Evolutionary conservation across 2,797 vertebrate genomes (phyloP), one percentile per base, ranked within the genome.

Genomic region (Rhinatrema bivittatum): DNA sequence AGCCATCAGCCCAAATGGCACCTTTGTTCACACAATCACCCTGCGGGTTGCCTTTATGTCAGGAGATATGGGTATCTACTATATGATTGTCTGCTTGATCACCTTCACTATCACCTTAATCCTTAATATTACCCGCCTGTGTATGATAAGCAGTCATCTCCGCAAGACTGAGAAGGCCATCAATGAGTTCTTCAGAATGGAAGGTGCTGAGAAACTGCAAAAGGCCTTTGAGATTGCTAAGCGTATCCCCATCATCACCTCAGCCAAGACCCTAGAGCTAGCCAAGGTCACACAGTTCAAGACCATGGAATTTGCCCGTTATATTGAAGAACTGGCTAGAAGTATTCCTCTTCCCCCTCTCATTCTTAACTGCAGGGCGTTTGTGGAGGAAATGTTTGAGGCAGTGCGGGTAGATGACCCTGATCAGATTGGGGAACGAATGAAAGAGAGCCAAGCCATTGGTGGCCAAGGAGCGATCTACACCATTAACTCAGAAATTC

Each of bases 271-370:
- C 0, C 61, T 89, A 20, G 94, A 98, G 74, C 55, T 97, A 11
- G 93, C 93, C 67, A 97, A 97, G 54, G 91, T 94, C 60, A 98
- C 94, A 4, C 94, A 97, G 65, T 95, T 84, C 42, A 97, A 95
- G 67, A 98, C 94, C 18, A 88, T 89, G 88, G 94, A 98, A 73
- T 82, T 98, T 2, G 91, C 90, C 2, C 88, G 91, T 0, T 91
- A 97, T 58, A 89, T 97, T 3, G 94, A 98, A 53, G 94, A 98
- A 59, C 81, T 98, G 36, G 94, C 94, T 2, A 75, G 87, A 25
- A 93, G 91, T 18, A 65, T 98, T 32, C 94, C 94, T 2, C 84
- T 97, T 7, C 94, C 94, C 0, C 94, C 94, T 0, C 84, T 91
- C 32, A 93, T 98, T 69, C 73, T 91, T 0, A 90, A 87, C 75